Base-by-base conservation (phyloP, 2,113 vertebrate species). In the Taxidea taxus region DNA sequence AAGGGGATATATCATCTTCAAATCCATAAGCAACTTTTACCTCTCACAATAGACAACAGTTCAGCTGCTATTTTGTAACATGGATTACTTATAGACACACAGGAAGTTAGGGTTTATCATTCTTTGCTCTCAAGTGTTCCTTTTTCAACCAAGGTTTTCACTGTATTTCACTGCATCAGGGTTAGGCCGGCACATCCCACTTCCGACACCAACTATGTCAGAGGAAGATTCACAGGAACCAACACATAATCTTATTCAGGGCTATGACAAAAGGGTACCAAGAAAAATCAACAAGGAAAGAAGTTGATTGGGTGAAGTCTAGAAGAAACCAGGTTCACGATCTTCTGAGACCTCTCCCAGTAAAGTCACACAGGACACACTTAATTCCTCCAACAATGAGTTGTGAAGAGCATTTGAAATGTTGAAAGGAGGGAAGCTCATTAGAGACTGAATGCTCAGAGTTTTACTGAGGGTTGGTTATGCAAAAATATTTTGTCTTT, bases 271-370 rank as follows among this genome's bases (percentile, higher is more conserved):
- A 93, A 94, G 31, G 23, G 47, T 16, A 78, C 4, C 15, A 47
- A 85, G 23, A 42, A 47, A 81, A 87, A 62, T 83, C 31, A 70
- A 6, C 29, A 44, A 62, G n/a, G 16, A 23, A 14, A 31, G 87
- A 34, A 82, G 7, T 1, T 42, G 13, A 78, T 39, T 18, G 18
- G 12, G 8, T 81, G 4, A 64, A 86, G 16, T 90, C n/a, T 39
- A 27, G 20, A 47, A 6, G 34, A 74, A 68, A 77, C 0, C 9
- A 54, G n/a, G 3, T 34, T 39, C 37, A 54, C 7, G 0, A 1
- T 31, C 25, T 75, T 25, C 15, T 20, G n/a, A 31, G 9, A 42
- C 4, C 0, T 78, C 34, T 66, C 16, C 23, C 20, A 9, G 7
- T 31, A 15, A 2, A 23, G 16, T 90, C 31, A 44, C n/a, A 81